These are phyloP conservation scores for Acromyrmex heyeri DNA, from an alignment of 1,140 invertebrate species.

Conservation along the genomic window DNA sequence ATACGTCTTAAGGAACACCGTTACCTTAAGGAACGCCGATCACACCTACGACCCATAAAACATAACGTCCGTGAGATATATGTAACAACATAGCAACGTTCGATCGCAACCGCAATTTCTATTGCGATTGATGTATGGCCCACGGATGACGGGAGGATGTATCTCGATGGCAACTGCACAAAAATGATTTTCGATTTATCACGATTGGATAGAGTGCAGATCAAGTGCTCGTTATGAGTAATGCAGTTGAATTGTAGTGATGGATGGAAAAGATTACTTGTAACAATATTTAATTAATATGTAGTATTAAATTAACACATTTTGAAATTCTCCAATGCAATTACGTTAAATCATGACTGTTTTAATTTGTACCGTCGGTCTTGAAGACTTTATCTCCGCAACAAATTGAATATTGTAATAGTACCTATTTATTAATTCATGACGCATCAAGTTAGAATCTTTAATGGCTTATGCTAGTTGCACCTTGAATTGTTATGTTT, in stretches of 20 bases:
- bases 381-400: neutral
- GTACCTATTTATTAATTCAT: neutral
- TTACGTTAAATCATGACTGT: neutral
- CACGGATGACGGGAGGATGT: neutral
- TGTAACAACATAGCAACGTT: conserved; percentile 30
- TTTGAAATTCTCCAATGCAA: neutral
- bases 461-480: neutral
- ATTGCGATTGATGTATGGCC: neutral
- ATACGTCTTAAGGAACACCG: conserved; percentile 72
- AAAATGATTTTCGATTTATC: conserved; percentile 36
- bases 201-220: neutral
- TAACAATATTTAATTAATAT: conserved; percentile 5
- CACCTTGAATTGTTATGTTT: neutral
- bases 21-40: conserved; percentile 71
- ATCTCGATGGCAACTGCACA: neutral
- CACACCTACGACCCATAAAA: conserved; percentile 65
- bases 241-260: neutral
- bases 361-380: neutral
- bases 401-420: neutral
- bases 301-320: conserved; percentile 4
- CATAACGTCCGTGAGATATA: conserved; percentile 35
- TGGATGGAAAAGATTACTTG: neutral
- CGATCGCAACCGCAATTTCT: conserved; percentile 15
- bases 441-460: neutral
- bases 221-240: conserved; percentile 26